Evolutionary conservation across 2,113 vertebrate genomes (phyloP).

Genomic region (Mixornis gularis): DNA sequence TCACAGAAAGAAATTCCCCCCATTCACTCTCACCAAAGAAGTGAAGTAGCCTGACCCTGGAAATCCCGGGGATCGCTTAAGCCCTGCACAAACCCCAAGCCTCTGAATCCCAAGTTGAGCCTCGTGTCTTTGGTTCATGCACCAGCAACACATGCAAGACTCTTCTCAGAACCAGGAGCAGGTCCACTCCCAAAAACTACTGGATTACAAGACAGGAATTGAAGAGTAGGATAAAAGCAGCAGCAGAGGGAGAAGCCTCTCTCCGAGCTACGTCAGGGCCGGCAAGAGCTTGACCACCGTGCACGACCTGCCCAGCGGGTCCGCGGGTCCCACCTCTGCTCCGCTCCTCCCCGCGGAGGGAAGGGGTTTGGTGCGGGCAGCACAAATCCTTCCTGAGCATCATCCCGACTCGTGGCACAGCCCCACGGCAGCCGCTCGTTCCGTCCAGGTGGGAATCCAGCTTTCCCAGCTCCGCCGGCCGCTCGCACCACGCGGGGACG

Average conservation of each 20-base stretch:
- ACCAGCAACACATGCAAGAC: fast-evolving
- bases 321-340: background rate
- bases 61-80: background rate
- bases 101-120: background rate
- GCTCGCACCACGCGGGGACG: fast-evolving
- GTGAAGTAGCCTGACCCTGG: background rate
- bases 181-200: background rate
- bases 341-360: fast-evolving
- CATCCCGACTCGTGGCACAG: background rate
- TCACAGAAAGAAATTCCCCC: background rate
- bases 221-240: background rate
- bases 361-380: background rate
- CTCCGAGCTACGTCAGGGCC: background rate
- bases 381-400: background rate
- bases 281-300: background rate
- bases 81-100: background rate
- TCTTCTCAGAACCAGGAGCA: fast-evolving
- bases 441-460: background rate
- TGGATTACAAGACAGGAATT: background rate
- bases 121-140: fast-evolving
- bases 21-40: fast-evolving
- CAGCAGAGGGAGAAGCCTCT: background rate
- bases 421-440: background rate
- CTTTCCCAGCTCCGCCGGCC: background rate
- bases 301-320: background rate